Conservation (phyloP, 2,113 vertebrate genomes). For the Sus scrofa region T2T-Sscrofa CM000827.6:83028001-83028500, state of each 20-base stretch:
- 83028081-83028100: too few relatives aligned
- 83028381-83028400: background rate
- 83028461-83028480: background rate
- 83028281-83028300: background rate
- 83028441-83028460: background rate
- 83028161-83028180: too few relatives aligned
- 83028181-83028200: too few relatives aligned
- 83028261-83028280: background rate
- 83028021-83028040: too few relatives aligned
- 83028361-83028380: background rate
- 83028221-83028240: background rate
- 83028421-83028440: background rate
- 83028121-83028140: too few relatives aligned
- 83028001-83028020: too few relatives aligned
- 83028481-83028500: fast-evolving
- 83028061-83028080: too few relatives aligned
- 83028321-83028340: background rate
- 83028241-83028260: background rate
- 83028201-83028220: too few relatives aligned
- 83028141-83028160: too few relatives aligned
- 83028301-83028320: background rate
- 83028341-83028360: background rate
- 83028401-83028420: background rate
- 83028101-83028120: too few relatives aligned
- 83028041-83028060: too few relatives aligned